These are phyloP conservation scores for Rhagonycha lutea DNA, from an alignment of 2,888 invertebrate genomes.

Conservation along the genomic window DNA sequence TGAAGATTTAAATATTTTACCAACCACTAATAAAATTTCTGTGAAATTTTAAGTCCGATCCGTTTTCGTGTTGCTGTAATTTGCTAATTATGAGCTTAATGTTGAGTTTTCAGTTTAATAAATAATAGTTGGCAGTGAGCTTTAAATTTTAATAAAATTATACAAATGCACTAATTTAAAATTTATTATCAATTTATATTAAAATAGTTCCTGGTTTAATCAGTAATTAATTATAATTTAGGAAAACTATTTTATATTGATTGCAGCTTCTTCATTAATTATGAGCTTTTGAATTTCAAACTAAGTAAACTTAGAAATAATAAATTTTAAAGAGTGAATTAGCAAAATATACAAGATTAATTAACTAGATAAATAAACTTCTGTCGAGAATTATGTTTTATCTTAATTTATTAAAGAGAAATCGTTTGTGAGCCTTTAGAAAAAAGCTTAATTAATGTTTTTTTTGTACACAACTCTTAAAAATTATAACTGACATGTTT, in stretches of 20 bases:
- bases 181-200: neutral
- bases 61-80: neutral
- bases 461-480: neutral
- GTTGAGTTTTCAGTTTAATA: neutral
- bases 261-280: neutral
- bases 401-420: neutral
- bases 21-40: neutral
- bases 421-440: neutral
- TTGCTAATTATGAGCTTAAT: neutral
- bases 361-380: neutral
- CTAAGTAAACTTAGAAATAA: neutral
- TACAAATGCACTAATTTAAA: neutral
- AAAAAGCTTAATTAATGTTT: neutral
- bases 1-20: neutral
- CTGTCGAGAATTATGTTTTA: neutral
- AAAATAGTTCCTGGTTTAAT: neutral
- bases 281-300: neutral
- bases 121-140: neutral
- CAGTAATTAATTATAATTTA: neutral
- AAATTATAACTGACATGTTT: neutral
- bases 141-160: neutral
- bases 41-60: neutral
- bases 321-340: neutral
- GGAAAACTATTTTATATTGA: neutral
- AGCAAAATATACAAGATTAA: neutral